phyloP scores from a whole-genome alignment of 1,140 invertebrate genomes.

The Babylonia areolata region DNA sequence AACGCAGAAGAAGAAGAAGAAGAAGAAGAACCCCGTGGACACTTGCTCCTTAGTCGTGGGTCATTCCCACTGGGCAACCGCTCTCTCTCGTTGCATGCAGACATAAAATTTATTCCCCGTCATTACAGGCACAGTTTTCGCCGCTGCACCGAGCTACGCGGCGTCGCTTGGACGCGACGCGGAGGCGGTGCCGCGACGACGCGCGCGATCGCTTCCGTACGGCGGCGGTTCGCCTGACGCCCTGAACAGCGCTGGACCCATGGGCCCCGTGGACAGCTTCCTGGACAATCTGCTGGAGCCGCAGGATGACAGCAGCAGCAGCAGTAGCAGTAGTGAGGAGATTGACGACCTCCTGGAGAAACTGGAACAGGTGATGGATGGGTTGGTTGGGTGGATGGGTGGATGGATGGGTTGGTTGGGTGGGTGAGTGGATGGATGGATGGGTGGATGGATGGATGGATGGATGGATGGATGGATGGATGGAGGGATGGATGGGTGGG shows the following conservation, averaged over 20 bases:
- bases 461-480: background rate
- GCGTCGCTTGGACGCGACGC: slow-evolving; percentile 5
- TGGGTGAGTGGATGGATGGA: background rate
- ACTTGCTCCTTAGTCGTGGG: too few species aligned
- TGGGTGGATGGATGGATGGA: background rate
- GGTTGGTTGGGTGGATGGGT: background rate
- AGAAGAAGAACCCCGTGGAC: too few species aligned
- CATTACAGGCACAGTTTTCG: too few species aligned
- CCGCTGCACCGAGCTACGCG: slow-evolving; percentile 17
- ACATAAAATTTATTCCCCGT: too few species aligned
- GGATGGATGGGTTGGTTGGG: background rate
- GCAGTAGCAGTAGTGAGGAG: background rate
- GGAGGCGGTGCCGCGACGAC: background rate
- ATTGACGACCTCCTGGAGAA: background rate
- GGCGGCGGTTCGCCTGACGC: background rate
- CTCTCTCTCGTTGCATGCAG: too few species aligned
- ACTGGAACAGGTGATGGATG: background rate
- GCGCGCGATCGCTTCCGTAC: background rate
- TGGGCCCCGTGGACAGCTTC: slow-evolving; percentile 3
- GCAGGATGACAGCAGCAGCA: background rate
- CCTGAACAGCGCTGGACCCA: background rate
- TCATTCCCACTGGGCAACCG: too few species aligned
- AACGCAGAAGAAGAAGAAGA: too few species aligned
- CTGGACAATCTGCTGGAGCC: background rate
- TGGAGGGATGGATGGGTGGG: background rate